Evolutionary conservation across 2,113 vertebrate species (phyloP), one percentile per base, ranked within the genome.

Genomic region (Ceyx margarethae): DNA sequence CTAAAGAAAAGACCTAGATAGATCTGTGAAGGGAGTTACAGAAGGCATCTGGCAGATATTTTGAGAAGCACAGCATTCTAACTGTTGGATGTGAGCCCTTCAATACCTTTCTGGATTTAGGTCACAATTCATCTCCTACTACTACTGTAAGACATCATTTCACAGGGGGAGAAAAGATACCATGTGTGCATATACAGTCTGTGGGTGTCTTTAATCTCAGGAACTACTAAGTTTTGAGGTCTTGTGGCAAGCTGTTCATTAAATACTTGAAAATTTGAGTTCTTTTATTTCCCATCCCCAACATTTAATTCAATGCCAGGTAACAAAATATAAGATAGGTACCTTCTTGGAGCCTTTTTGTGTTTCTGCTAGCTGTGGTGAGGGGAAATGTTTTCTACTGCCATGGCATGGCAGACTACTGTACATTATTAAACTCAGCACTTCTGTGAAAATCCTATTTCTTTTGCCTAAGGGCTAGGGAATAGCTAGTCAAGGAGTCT

Each of bases 11-110:
- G 64, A 91, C 11, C 42, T 85, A 76, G 43, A 85, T 43, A 80
- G 64, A 50, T 79, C 68, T 73, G 31, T 81, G 80, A 90, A 85
- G 72, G 25, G 51, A 93, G 51, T 31, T 81, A 76, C 58, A 3
- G 6, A 85, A 85, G 37, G 68, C 85, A 96, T 60, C 76, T 91
- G 91, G 85, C 64, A 90, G 85, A 77, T 91, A 88, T 91, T 90
- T 90, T 80, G 73, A 88, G 88, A 87, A 77, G 64, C 15, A 13
- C 42, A 88, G 33, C 60, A 74, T 76, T 68, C 72, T 66, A 33
- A 51, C 60, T 62, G 21, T 85, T 88, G 82, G 79, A 85, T 87
- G 33, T 80, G 76, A 90, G 68, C 60, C 46, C 82, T 91, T 60
- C 72, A 80, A 76, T 90, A 46, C 33, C 64, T 85, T 74, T 60